Evolutionary conservation across 2,797 vertebrate species (phyloP), one percentile per base, ranked within the genome.

Genomic region (Cyprinella venusta): DNA sequence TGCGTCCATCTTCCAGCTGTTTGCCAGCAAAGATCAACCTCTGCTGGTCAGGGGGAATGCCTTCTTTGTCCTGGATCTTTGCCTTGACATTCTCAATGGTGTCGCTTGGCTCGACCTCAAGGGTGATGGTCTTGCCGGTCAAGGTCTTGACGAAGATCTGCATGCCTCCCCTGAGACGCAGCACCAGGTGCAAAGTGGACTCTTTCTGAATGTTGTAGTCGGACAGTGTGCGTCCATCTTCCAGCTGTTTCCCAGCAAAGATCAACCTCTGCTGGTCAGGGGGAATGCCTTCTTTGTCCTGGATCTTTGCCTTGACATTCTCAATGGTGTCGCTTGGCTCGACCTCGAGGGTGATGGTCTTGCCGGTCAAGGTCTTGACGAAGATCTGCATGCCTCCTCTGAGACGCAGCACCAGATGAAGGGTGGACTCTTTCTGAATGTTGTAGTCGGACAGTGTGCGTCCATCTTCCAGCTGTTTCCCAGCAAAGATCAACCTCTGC

Each of bases 231-330:
- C 71, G 71, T 0, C 71, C 71, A 50, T 75, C 71, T 75, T 75
- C 71, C 4, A 75, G 18, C 71, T 75, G 71, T n/a, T 75, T 75
- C 50, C 71, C 71, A 1, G 72, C 72, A 40, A 76, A 76, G 33
- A 76, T 76, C 52, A 76, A 1, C 21, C 72, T 24, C 72, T 76
- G 72, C 52, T 76, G 72, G 21, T 76, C 72, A 76, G 72, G 72
- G 21, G 72, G 72, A 76, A 76, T 76, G 36, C 72, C 72, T 76
- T 76, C 72, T 40, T 76, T 76, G 7, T 76, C 71, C 33, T 75
- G 72, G 33, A 76, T 76, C 2, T 76, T 76, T 0, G 72, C 72
- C 2, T 76, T 76, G 2, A 76, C 72, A 3, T 76, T 76, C 52
- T 75, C 71, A 75, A 75, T 75, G 0, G 50, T 56, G 50, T 75